These are phyloP conservation scores for Ypsolopha scabrella DNA, from an alignment of 2,888 invertebrate genomes.

Conservation along the genomic window DNA sequence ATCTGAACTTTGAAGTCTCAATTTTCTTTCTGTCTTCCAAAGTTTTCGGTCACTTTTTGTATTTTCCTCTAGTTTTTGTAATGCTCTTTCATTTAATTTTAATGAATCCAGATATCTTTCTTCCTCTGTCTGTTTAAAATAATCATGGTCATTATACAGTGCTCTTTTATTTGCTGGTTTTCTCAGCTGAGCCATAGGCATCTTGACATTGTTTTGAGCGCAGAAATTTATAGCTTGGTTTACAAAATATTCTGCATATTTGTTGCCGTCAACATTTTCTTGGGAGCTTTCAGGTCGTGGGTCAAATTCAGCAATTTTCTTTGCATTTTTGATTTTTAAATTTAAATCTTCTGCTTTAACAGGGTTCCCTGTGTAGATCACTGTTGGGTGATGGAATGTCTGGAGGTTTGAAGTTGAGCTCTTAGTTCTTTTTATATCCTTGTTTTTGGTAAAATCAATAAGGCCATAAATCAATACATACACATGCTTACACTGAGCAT, in stretches of 20 bases:
- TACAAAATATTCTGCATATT: background rate
- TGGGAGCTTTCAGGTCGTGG: background rate
- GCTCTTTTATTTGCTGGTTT: background rate
- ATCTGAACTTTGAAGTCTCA: too few species aligned
- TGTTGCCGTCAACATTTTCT: background rate
- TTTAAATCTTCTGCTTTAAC: constrained; percentile 1
- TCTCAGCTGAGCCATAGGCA: background rate
- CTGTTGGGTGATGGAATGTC: constrained; percentile 1
- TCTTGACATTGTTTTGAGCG: too few species aligned
- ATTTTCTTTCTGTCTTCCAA: too few species aligned
- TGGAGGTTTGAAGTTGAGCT: background rate
- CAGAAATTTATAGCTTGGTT: too few species aligned
- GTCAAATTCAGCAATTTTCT: background rate
- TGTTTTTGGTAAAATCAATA: background rate
- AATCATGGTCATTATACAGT: background rate
- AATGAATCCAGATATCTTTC: background rate
- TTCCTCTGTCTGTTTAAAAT: background rate
- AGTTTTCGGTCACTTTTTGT: background rate
- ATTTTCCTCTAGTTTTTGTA: background rate
- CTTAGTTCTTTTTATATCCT: background rate
- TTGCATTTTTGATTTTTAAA: background rate
- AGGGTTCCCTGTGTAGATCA: background rate
- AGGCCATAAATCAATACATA: background rate
- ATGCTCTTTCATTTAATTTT: background rate
- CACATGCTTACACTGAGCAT: constrained; percentile 1